phyloP scores from a whole-genome alignment of 2,888 invertebrate genomes.

The Noctua janthina region DNA sequence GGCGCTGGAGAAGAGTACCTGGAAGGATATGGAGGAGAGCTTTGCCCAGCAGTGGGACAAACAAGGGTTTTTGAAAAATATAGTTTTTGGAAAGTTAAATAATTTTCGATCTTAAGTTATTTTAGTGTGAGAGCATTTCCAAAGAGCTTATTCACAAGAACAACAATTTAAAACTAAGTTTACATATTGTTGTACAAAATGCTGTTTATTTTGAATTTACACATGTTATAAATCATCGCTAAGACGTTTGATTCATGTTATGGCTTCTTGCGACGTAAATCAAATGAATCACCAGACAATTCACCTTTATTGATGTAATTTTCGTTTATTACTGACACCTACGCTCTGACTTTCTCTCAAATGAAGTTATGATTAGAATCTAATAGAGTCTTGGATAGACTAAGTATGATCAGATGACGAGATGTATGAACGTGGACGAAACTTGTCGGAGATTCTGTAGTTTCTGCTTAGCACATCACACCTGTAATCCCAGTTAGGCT shows the following conservation, averaged over 20 bases:
- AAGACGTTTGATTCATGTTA: conserved; percentile 50
- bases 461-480: too few species aligned
- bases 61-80: not conserved
- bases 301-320: conserved; percentile 61
- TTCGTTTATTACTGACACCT: conserved; percentile 53
- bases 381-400: not conserved
- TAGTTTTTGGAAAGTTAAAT: not conserved
- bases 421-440: too few species aligned
- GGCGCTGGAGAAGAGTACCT: too few species aligned
- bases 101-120: not conserved
- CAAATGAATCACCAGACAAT: conserved; percentile 56
- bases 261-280: conserved; percentile 54
- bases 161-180: conserved; percentile 2
- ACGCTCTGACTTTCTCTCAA: conserved; percentile 55
- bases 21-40: too few species aligned
- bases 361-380: conserved; percentile 20
- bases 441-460: too few species aligned
- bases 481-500: too few species aligned
- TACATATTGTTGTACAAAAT: conserved; percentile 15
- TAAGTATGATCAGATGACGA: too few species aligned
- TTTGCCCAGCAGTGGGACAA: too few species aligned
- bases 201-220: conserved; percentile 31
- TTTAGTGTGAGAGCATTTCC: not conserved
- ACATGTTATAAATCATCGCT: conserved; percentile 47
- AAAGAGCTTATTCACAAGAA: conserved; percentile 13